phyloP scores from a whole-genome alignment of 1,140 invertebrate species.

The Heliothis virescens region DNA sequence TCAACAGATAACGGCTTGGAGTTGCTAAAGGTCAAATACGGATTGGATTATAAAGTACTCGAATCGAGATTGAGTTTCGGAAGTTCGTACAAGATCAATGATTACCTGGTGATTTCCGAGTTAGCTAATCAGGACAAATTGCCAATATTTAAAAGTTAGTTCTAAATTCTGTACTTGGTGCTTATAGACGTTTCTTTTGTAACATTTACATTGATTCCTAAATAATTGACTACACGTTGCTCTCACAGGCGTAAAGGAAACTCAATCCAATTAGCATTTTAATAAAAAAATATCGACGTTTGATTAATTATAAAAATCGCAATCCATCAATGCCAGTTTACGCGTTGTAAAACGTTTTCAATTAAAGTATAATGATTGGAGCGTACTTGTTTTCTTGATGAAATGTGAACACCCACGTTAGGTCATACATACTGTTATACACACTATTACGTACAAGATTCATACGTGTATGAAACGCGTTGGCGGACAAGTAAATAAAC shows the following conservation, averaged over 20 bases:
- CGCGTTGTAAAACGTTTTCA: conserved; percentile 72
- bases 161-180: neutral
- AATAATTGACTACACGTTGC: neutral
- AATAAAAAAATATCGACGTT: conserved; percentile 6
- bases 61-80: conserved; percentile 68
- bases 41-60: conserved; percentile 73
- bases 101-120: conserved; percentile 57
- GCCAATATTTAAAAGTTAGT: conserved; percentile 15
- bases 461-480: conserved; percentile 52
- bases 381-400: conserved; percentile 74
- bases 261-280: conserved; percentile 18
- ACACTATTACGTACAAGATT: conserved; percentile 23
- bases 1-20: conserved; percentile 65
- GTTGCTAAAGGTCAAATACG: conserved; percentile 72
- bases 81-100: conserved; percentile 59
- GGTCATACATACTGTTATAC: conserved; percentile 10
- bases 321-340: conserved; percentile 73
- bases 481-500: conserved; percentile 69
- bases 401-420: conserved; percentile 71
- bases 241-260: neutral
- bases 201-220: neutral
- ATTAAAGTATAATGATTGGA: conserved; percentile 70
- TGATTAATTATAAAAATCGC: conserved; percentile 49
- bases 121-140: conserved; percentile 26
- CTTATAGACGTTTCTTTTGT: neutral